A percentile compares a stretch with the other conserved stretches of the same genome.
Evolutionary conservation across 2,113 vertebrate genomes (phyloP).

Genomic region (Cottus gobio): DNA sequence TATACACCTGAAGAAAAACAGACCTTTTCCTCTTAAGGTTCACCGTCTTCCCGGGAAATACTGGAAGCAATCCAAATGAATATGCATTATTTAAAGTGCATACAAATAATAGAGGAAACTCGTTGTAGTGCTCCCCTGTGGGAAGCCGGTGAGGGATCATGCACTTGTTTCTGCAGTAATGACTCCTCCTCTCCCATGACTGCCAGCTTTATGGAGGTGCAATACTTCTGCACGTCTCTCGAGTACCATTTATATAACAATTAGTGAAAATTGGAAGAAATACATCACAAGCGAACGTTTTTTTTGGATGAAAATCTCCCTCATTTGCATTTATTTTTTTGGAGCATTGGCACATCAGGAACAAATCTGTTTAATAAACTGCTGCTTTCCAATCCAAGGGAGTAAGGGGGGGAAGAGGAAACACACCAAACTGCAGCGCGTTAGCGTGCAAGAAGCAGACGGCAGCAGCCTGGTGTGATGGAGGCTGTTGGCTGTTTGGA

Average conservation of each 20-base stretch:
- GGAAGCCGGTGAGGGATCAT: conserved; percentile 6
- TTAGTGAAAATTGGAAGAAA: background rate
- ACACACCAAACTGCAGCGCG: background rate
- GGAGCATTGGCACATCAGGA: too few species aligned
- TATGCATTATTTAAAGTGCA: background rate
- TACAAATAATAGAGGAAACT: background rate
- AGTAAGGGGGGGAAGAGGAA: too few species aligned
- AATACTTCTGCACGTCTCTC: background rate
- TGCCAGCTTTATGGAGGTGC: background rate
- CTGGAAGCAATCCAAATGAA: background rate
- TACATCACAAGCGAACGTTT: background rate
- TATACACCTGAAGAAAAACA: background rate
- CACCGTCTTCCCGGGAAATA: background rate
- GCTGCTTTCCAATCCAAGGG: background rate
- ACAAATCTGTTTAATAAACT: background rate
- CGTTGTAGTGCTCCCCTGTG: background rate
- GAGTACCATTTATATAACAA: background rate
- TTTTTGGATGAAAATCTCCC: background rate
- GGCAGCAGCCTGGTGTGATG: background rate
- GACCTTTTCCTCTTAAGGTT: background rate
- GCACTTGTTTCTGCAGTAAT: background rate
- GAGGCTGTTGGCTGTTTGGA: conserved; percentile 15
- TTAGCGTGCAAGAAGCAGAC: conserved; percentile 12
- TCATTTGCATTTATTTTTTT: background rate
- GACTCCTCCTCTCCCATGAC: background rate